Evolutionary conservation across 2,888 invertebrate species (phyloP), one percentile per base, ranked within the genome.

Genomic region (Hololepta plana): DNA sequence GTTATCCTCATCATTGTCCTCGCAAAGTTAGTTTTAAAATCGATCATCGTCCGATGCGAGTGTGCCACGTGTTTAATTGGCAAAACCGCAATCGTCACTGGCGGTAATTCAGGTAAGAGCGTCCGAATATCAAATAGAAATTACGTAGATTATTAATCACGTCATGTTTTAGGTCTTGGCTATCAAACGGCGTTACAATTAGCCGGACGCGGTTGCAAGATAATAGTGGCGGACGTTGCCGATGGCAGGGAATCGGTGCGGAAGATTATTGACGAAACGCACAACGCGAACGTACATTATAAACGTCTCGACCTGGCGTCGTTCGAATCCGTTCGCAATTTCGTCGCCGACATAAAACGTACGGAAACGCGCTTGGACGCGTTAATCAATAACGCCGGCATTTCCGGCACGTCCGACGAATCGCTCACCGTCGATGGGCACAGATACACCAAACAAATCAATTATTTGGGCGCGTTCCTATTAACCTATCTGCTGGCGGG

Each of bases 401-500:
- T 36, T n/a, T 32, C 29, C 20, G 25, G 19, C 8, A 10, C 16
- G 8, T 7, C 7, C n/a, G 7, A 15, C 4, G 10, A 17, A 12
- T 15, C 14, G n/a, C 17, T 24, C 17, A 28, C 31, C 12, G 7
- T 25, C 7, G 38, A 39, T 20, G 26, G 32, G 19, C 27, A 35
- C 13, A 25, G 35, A 12, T 16, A 26, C 7, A 30, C 33, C 8
- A 33, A 36, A 32, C 39, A 40, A 30, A 23, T 34, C 9, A 40
- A 40, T 24, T 35, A 36, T 28, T 32, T 38, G 10, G 37, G 40
- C 7, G 37, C 32, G 3, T 34, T 37, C 28, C 32, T 40, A 5
- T 20, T 40, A 15, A 39, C 38, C 2, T 20, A 31, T 23, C 24
- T 40, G 22, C 27, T 40, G 3, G 21, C 30, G 15, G 34, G 40